A percentile compares a stretch with the other conserved stretches of the same genome.
These are phyloP conservation scores for Arctocebus calabarensis DNA, from an alignment of 2,797 vertebrate genomes.

Conservation along the genomic window DNA sequence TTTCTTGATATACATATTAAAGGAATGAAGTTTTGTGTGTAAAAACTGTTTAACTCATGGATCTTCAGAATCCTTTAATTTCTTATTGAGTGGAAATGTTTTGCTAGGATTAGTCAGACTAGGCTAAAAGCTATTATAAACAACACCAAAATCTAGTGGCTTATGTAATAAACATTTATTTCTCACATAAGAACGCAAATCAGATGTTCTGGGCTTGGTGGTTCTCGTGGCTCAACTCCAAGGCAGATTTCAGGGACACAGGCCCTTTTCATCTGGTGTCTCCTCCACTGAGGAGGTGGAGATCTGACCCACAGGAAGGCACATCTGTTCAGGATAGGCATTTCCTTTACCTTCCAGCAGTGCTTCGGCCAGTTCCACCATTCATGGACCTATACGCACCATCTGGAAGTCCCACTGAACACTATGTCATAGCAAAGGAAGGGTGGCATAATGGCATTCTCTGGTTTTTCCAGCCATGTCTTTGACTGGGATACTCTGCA, in stretches of 20 bases:
- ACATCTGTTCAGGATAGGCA: not conserved
- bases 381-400: not conserved
- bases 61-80: constrained; percentile 20
- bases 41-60: not conserved
- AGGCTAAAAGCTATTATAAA: not conserved
- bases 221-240: not conserved
- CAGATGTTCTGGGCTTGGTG: not conserved
- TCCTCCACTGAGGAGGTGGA: not conserved
- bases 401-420: not conserved
- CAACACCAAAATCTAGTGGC: not conserved
- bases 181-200: not conserved
- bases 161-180: not conserved
- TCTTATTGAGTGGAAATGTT: not conserved
- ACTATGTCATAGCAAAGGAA: not conserved
- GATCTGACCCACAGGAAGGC: not conserved
- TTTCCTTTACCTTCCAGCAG: not conserved
- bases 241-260: not conserved
- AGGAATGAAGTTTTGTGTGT: not conserved
- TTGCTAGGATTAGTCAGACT: constrained; percentile 16
- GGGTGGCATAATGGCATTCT: not conserved
- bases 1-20: constrained; percentile 7
- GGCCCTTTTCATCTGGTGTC: not conserved
- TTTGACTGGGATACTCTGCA: not conserved
- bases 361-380: not conserved
- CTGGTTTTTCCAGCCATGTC: not conserved